Conservation (phyloP, 1,140 invertebrate genomes). For the Leptinotarsa lineolata region DNA sequence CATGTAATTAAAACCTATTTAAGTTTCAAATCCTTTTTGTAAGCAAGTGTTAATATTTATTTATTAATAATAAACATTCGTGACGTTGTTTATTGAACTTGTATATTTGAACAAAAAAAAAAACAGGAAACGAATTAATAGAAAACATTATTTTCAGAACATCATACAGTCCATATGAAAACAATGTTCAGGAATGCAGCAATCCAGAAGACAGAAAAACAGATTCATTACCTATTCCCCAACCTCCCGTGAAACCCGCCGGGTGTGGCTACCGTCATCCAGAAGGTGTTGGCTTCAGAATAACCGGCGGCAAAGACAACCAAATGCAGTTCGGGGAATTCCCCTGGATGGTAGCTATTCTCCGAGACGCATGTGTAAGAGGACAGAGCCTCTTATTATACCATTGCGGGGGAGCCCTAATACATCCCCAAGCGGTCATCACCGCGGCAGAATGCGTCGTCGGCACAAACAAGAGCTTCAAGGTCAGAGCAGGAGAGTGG, state of each 20-base stretch:
- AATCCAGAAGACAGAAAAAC: too few relatives aligned
- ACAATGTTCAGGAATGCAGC: too few relatives aligned
- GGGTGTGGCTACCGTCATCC: slow-evolving; percentile 66
- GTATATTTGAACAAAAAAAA: too few relatives aligned
- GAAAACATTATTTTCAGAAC: too few relatives aligned
- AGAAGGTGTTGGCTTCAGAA: slow-evolving; percentile 69
- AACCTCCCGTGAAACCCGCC: slow-evolving; percentile 39
- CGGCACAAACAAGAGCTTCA: slow-evolving; percentile 52
- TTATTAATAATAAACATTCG: too few relatives aligned
- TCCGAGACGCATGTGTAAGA: slow-evolving; percentile 56
- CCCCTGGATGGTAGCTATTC: slow-evolving; percentile 82
- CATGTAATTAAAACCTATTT: too few relatives aligned
- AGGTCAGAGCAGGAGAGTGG: slow-evolving; percentile 61
- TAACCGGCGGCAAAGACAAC: slow-evolving; percentile 64
- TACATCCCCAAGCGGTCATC: slow-evolving; percentile 69
- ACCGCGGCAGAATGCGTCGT: slow-evolving; percentile 69
- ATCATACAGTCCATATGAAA: too few relatives aligned
- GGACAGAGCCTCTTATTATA: slow-evolving; percentile 36
- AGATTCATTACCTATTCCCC: too few relatives aligned
- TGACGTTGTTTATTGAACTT: too few relatives aligned
- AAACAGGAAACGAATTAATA: too few relatives aligned
- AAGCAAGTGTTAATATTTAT: too few relatives aligned
- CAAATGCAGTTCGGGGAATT: slow-evolving; percentile 75
- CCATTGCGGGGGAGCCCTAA: slow-evolving; percentile 73
- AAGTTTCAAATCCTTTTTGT: too few relatives aligned